Evolutionary conservation across 1,140 invertebrate genomes (phyloP).

Genomic region (Megathymus violae): DNA sequence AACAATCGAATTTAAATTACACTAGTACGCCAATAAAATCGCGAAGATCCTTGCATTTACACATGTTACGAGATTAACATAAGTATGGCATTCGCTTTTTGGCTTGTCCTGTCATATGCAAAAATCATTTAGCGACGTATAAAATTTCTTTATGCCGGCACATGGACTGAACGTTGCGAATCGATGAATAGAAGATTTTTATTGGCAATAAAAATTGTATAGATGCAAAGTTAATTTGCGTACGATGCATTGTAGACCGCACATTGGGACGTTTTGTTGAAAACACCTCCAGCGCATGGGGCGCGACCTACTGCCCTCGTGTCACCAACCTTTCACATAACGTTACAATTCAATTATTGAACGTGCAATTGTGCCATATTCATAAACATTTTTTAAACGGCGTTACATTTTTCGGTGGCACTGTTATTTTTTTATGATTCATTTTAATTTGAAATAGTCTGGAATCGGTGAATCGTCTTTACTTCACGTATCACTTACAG

Average conservation of each 20-base stretch:
- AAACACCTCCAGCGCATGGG: slow-evolving; percentile 57
- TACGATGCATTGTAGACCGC: slow-evolving; percentile 70
- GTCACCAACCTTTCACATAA: slow-evolving; percentile 62
- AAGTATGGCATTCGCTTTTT: slow-evolving; percentile 41
- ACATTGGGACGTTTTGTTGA: slow-evolving; percentile 57
- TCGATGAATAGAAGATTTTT: slow-evolving; percentile 75
- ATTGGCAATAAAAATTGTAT: slow-evolving; percentile 78
- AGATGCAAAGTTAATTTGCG: slow-evolving; percentile 74
- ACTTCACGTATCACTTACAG: slow-evolving; percentile 61
- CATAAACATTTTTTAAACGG: slow-evolving; percentile 66
- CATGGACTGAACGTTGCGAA: slow-evolving; percentile 66
- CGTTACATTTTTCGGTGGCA: slow-evolving; percentile 61
- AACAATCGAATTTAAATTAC: slow-evolving; percentile 72
- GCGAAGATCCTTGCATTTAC: slow-evolving; percentile 66
- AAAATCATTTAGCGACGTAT: slow-evolving; percentile 79
- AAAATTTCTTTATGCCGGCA: slow-evolving; percentile 71
- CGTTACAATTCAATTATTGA: slow-evolving; percentile 78
- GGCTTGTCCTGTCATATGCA: slow-evolving; percentile 70
- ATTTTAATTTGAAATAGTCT: slow-evolving; percentile 68
- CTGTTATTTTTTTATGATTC: slow-evolving; percentile 56
- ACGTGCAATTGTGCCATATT: slow-evolving; percentile 64
- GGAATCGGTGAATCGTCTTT: slow-evolving; percentile 51
- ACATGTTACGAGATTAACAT: slow-evolving; percentile 70
- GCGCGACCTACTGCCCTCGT: slow-evolving; percentile 75
- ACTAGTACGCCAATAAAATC: slow-evolving; percentile 57